Evolutionary conservation across 2,797 vertebrate species (phyloP).

Genomic region (Ciconia nigra): DNA sequence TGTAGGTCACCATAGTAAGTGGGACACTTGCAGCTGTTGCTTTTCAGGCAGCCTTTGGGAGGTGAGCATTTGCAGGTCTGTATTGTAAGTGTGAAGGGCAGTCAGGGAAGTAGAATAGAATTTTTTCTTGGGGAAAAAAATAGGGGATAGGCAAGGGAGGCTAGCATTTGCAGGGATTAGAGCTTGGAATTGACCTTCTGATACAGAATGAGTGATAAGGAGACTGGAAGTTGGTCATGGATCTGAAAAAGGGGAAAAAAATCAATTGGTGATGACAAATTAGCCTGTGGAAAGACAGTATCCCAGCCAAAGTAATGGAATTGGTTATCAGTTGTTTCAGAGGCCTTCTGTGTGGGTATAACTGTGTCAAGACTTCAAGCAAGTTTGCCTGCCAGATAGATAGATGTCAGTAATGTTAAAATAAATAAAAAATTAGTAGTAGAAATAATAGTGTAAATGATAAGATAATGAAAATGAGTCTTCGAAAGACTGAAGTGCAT

Average conservation of each 20-base stretch:
- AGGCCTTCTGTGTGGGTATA: background rate
- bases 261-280: background rate
- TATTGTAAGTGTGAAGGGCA: background rate
- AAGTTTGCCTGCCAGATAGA: background rate
- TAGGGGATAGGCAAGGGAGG: background rate
- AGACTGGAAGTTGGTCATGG: background rate
- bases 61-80: background rate
- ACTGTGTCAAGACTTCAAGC: background rate
- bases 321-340: background rate
- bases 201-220: background rate
- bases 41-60: background rate
- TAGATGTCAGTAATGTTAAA: background rate
- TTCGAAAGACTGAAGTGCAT: background rate
- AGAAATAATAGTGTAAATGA: background rate
- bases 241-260: background rate
- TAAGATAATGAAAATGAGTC: background rate
- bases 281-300: background rate
- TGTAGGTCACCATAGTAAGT: background rate
- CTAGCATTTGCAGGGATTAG: background rate
- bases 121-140: background rate
- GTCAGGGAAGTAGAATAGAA: background rate
- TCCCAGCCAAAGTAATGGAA: background rate
- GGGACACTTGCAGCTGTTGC: background rate
- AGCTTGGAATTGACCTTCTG: background rate
- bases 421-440: background rate